Evolutionary conservation across 1,140 invertebrate species (phyloP), one percentile per base, ranked within the genome.

Genomic region (Papilio polytes): DNA sequence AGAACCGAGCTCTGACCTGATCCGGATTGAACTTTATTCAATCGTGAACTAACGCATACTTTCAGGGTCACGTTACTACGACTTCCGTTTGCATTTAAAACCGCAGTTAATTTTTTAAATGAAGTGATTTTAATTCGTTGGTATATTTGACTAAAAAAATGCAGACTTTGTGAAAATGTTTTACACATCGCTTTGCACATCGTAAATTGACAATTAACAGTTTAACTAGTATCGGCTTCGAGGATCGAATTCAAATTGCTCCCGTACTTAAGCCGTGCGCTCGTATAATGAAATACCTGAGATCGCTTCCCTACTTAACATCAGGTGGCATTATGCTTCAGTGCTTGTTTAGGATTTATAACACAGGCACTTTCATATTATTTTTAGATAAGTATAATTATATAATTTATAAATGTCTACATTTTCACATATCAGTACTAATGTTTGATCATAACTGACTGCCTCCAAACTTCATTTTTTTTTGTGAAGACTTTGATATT

Each of bases 231-330:
- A 31, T 22, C 26, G 3, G 22, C 22, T 31, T 15, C 22, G 63
- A 15, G 12, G 26, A 70, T 70, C 63, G 59, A 70, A 70, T 70
- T 70, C 26, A 36, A 70, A 70, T 70, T 36, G 63, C 22, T 26
- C 4, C 22, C 6, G 26, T 70, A 70, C 59, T 15, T 70, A 31
- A 70, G 26, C 63, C 63, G 63, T 70, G 22, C 63, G 26, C 63
- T 31, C 26, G 59, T 63, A 63, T 63, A 63, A 63, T 70, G 63
- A 70, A 70, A 70, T 70, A 31, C 63, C 26, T 70, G 26, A 36
- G 22, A 31, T 70, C 22, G 26, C 63, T 70, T 31, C 63, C 26
- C 63, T 70, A 31, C 22, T 31, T 31, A 70, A 70, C 63, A 70
- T 31, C 63, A 18, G 13, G 63, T 70, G 59, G 20, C 22, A 63